phyloP scores from a whole-genome alignment of 2,797 vertebrate species.

The Ctenopoma kingsleyae region DNA sequence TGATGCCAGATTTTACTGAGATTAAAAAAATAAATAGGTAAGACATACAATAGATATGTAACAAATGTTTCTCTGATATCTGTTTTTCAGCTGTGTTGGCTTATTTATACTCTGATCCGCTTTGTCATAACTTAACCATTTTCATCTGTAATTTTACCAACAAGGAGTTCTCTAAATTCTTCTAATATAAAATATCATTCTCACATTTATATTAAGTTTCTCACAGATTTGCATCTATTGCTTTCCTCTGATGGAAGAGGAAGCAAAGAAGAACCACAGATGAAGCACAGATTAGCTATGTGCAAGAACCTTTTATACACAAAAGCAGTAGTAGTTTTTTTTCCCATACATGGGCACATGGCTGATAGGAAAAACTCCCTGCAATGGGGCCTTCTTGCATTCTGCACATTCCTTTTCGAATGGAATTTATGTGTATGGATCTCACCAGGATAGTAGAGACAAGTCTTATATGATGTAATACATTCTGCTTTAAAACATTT shows the following conservation, averaged over 20 bases:
- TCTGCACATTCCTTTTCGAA: not conserved
- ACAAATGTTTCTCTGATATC: no score
- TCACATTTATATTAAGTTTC: not conserved
- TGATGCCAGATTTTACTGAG: no score
- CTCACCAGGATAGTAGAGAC: not conserved
- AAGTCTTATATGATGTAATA: no score
- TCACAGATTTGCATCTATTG: not conserved
- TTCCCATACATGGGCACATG: constrained; percentile 57
- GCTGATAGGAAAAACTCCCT: constrained; percentile 21
- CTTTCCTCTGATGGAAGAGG: not conserved
- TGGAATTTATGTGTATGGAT: no score
- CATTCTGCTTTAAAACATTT: no score
- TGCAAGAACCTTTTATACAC: not conserved
- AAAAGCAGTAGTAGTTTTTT: constrained; percentile 7
- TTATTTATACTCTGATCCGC: no score
- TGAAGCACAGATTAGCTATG: not conserved
- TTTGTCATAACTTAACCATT: no score
- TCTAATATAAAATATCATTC: no score
- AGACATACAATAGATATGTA: no score
- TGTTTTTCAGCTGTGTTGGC: not conserved
- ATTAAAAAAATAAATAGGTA: no score
- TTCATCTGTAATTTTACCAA: not conserved
- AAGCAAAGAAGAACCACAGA: no score
- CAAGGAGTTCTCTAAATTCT: no score
- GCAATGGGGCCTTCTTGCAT: constrained; percentile 7